Percentiles rank a stretch among this genome's conserved stretches.
Evolutionary conservation across 2,888 invertebrate species (phyloP).

Genomic region (Caenorhabditis sp.): DNA sequence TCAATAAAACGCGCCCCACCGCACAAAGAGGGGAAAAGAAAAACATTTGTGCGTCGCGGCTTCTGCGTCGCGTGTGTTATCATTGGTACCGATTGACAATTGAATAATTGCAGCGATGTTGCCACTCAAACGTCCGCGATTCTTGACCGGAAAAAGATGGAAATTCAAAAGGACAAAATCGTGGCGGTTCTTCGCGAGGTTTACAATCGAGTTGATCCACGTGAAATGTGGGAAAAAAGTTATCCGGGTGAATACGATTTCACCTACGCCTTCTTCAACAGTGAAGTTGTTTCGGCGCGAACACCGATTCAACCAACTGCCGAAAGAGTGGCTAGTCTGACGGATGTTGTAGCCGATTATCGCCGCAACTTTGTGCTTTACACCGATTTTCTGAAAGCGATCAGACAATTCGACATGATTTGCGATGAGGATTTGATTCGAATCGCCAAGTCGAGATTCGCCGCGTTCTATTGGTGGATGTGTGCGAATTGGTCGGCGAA

Average conservation of each 20-base stretch:
- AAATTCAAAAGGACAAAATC: constrained; percentile 9
- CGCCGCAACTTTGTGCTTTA: constrained; percentile 58
- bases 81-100: too few relatives aligned
- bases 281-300: constrained; percentile 27
- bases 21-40: too few relatives aligned
- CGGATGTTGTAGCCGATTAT: constrained; percentile 58
- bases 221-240: background rate
- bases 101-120: constrained; percentile 14
- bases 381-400: constrained; percentile 45
- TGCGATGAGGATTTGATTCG: constrained; percentile 42
- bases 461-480: constrained; percentile 64
- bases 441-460: constrained; percentile 60
- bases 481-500: constrained; percentile 53
- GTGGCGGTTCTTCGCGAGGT: background rate
- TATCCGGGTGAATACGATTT: constrained; percentile 16
- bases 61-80: too few relatives aligned
- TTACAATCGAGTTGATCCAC: background rate
- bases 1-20: too few relatives aligned
- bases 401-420: constrained; percentile 49
- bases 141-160: constrained; percentile 6
- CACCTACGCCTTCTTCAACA: constrained; percentile 33
- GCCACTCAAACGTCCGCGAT: constrained; percentile 10
- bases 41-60: too few relatives aligned
- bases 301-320: constrained; percentile 46
- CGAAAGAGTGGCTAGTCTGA: constrained; percentile 44